Base-by-base conservation (phyloP, 2,113 vertebrate species). In the Macrotus californicus region DNA sequence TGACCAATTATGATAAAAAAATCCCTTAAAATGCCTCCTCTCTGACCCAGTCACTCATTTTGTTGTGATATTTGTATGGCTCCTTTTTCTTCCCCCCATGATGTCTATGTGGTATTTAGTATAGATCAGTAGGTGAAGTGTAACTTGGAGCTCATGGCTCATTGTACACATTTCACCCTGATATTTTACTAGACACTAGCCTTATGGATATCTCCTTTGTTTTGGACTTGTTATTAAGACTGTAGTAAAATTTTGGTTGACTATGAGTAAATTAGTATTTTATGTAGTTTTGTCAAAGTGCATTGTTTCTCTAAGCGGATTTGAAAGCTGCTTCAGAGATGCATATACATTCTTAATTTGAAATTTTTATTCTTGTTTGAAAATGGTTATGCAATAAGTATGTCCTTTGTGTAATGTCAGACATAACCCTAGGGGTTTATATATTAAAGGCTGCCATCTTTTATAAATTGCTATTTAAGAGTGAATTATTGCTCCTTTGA, bases 401-500 rank as follows among this genome's bases (percentile, higher is more conserved):
- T 87, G 41, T 91, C 73, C 83, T 96, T 91, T 94, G 56, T 95
- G 81, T 89, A 36, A 80, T 76, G 84, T 94, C 96, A 96, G 92
- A 41, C 70, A 19, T 64, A 56, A 73, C 89, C 87, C 59, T 56
- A n/a, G 76, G 76, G 69, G 41, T 43, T 89, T 87, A 46, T 91
- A 75, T 73, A 82, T 95, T 94, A 85, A 88, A 89, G 9, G n/a
- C 89, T 80, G 86, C 80, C 29, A 7, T 93, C 59, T 75, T 96
- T 93, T 94, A 72, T 87, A 94, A 92, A 91, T 93, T 86, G 79
- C 87, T 86, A 72, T 94, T 95, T 94, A 96, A 80, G 97, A 96
- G 93, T 87, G 54, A 90, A 95, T 83, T 85, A 69, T 80, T 15
- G 43, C 67, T 93, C 83, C 36, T 91, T 77, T 41, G 89, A 64